Evolutionary conservation across 2,113 vertebrate species (phyloP), one percentile per base, ranked within the genome.

Genomic region (rat (Rattus norvegicus)): DNA sequence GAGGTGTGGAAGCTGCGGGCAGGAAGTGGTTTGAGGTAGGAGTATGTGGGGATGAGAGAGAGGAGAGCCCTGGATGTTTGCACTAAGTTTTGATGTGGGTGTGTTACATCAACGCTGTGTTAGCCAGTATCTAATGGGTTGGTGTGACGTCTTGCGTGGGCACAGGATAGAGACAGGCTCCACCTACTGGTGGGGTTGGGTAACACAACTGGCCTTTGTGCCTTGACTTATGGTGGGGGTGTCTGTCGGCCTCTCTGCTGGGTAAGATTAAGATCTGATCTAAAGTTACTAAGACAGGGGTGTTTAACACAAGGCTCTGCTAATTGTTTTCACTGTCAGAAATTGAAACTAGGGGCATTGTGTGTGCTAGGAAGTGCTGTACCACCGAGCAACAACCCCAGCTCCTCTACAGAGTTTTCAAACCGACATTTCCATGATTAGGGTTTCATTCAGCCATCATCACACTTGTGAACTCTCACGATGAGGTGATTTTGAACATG

Each of bases 161-260:
- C 54, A 17, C 92, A 43, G 90, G 92, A 92, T 86, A 79, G 93
- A 92, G 81, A 91, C 17, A 0, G 0, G 39, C 88, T 65, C 96
- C 97, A 91, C 94, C 96, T 98, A 72, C 91, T 97, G 96, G 75
- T 87, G 92, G 95, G 95, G 96, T 28, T 92, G 86, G 52, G 95
- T 89, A 97, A 49, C 49, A 81, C 86, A 93, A n/a, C 24, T 39
- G 33, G 75, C 26, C n/a, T 33, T 73, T 77, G 43, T 36, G 13
- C 26, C 12, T 33, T 22, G 26, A n/a, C 36, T 76, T 39, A 36
- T 13, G 8, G 12, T 1, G 1, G 24, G 3, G 24, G 5, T 5
- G 9, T 88, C 30, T 33, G 33, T 43, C 24, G 13, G 80, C 8
- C 0, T 4, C 70, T 24, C 4, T 0, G 5, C 47, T 11, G 2